Base-by-base conservation (phyloP, 2,888 invertebrate species). In the Dorcus hopei region DNA sequence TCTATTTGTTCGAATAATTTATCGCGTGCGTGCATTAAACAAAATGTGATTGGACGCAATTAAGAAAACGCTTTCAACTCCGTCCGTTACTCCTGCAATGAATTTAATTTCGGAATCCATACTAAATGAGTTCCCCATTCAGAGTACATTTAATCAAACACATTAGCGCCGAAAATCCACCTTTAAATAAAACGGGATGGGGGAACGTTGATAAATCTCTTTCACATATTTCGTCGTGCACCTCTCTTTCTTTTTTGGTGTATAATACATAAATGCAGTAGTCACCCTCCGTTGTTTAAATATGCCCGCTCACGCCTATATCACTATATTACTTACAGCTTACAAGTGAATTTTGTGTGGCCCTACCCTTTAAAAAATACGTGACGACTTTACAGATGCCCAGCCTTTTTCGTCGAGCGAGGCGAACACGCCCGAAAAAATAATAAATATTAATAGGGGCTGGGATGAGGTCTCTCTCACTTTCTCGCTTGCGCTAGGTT, bases 311-410 rank as follows among this genome's bases (percentile, higher is more conserved):
- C 58, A 54, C 64, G 63, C 61, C 61, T 58, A 55, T 62, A 57
- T 60, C 57, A 62, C 60, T 65, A 61, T 64, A 66, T 67, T 65
- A 61, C 58, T 52, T 58, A 59, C 58, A 60, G 66, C 63, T 67
- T 64, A 69, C 66, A 66, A 62, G 65, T 63, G 62, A 64, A 66
- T 66, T 67, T 64, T 61, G 68, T 68, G 69, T 68, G 68, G 68
- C 68, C 67, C 64, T 43, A 61, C 67, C 68, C 65, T 67, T 68
- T 65, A 48, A 53, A 53, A 38, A 23, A 40, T 58, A 58, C 58
- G 58, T 58, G 58, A 58, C 58, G 38, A 43, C 23, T 53, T 49
- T 58, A 58, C 43, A 49, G 49, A 58, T 49, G 49, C 53, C 53
- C 42, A 38, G 38, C 52, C 52, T 45, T 43, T 53, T 40, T 58